Base-by-base conservation (phyloP, 2,113 vertebrate species). In the Bothrops jararaca region DNA sequence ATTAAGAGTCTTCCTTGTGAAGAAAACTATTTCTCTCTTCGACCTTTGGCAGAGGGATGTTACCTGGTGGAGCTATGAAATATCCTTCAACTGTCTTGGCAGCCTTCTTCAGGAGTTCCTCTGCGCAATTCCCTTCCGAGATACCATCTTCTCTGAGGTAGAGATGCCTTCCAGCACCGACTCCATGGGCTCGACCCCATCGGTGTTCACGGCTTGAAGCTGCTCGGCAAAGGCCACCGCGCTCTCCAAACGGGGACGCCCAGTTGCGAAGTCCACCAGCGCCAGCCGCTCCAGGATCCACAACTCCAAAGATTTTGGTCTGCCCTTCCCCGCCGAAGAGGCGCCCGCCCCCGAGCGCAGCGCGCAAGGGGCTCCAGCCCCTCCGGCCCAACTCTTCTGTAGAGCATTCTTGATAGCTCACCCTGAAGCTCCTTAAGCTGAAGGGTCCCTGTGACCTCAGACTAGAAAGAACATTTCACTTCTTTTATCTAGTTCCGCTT, bases 91-190 rank as follows among this genome's bases (percentile, higher is more conserved):
- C n/a, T n/a, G n/a, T n/a, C n/a, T n/a, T n/a, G n/a, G n/a, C n/a
- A n/a, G n/a, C n/a, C n/a, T n/a, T n/a, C n/a, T n/a, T n/a, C n/a
- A n/a, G n/a, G n/a, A n/a, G n/a, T n/a, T n/a, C n/a, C n/a, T n/a
- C n/a, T n/a, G 97, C 97, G 95, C 98, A 98, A 95, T 97, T 97
- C 10, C 98, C 98, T 94, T 99, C 98, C 15, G 88, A 97, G 50
- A 98, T 97, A 0, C 90, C 64, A 94, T 99, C 99, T 0, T 95
- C 96, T 95, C 99, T 98, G 96, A 99, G 96, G 94, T 98, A 98
- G 34, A 99, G 95, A 34, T 95, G 96, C 99, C 98, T 92, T 99
- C 98, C 95, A 99, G 96, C 1, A 99, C 98, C 0, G 99, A 99
- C 54, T 98, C 98, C 98, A 99, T 98, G 0, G 99, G 99, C 85